These are phyloP conservation scores for Hypsopygia costalis DNA, from an alignment of 2,888 invertebrate genomes.

Conservation along the genomic window DNA sequence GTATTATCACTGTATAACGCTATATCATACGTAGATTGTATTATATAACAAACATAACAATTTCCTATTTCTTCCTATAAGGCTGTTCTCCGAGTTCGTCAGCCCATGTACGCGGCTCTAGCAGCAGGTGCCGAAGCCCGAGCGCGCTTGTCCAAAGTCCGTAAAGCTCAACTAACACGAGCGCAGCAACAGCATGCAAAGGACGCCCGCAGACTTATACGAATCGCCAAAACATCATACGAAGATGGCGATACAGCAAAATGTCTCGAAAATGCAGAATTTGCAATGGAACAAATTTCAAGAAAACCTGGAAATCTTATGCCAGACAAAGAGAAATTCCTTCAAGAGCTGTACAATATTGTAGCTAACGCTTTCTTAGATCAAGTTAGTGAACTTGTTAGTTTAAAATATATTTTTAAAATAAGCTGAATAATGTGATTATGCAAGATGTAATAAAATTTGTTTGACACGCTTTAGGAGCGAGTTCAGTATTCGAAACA, in stretches of 20 bases:
- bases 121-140: conserved; percentile 51
- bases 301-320: conserved; percentile 49
- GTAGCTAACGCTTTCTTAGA: conserved; percentile 60
- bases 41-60: too few relatives aligned
- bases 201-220: conserved; percentile 56
- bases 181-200: conserved; percentile 52
- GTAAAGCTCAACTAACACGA: conserved; percentile 48
- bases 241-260: conserved; percentile 53
- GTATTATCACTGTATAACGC: too few relatives aligned
- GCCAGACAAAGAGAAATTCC: conserved; percentile 59
- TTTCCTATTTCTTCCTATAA: conserved; percentile 15
- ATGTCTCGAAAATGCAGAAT: conserved; percentile 61
- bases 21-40: too few relatives aligned
- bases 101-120: conserved; percentile 61
- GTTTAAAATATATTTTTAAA: too few relatives aligned
- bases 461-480: too few relatives aligned
- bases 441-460: too few relatives aligned
- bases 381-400: conserved; percentile 49
- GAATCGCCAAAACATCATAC: conserved; percentile 34
- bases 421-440: too few relatives aligned
- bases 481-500: too few relatives aligned
- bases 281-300: conserved; percentile 63
- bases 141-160: conserved; percentile 43
- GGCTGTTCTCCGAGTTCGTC: conserved; percentile 59
- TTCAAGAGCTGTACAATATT: conserved; percentile 54